A percentile compares a stretch with the other conserved stretches of the same genome.
Conservation (phyloP, 2,113 vertebrate species). For the Neolamprologus kungweensis region DNA sequence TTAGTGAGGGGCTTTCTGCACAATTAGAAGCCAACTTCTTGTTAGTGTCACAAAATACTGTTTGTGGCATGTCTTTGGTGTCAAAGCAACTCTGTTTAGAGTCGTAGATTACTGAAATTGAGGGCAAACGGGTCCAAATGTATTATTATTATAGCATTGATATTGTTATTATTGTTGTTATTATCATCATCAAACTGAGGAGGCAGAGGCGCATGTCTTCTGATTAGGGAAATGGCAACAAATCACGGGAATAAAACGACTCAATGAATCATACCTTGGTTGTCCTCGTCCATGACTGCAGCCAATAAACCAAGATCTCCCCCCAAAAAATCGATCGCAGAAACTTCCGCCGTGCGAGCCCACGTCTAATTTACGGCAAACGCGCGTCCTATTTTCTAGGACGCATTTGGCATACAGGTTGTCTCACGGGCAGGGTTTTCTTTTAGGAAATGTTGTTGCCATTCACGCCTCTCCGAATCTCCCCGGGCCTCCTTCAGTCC, state of each 20-base stretch:
- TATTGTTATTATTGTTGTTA: not conserved
- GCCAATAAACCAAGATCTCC: not conserved
- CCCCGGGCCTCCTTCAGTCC: not conserved
- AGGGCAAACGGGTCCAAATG: not conserved
- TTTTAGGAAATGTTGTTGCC: slow-evolving; percentile 12
- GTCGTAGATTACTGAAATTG: not conserved
- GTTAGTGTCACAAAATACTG: not conserved
- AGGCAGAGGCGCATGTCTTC: not conserved
- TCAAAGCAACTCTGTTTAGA: not conserved
- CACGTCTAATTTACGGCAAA: slow-evolving; percentile 1
- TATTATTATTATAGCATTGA: not conserved
- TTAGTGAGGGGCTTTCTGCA: not conserved
- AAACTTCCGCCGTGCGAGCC: slow-evolving; percentile 40
- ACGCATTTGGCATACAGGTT: slow-evolving; percentile 42
- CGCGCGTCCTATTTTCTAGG: slow-evolving; percentile 23
- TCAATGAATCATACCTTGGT: slow-evolving; percentile 61
- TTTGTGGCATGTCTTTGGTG: not conserved
- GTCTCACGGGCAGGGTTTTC: slow-evolving; percentile 26
- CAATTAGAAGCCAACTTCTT: not conserved
- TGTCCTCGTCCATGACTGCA: slow-evolving; percentile 68
- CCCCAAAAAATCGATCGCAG: not conserved
- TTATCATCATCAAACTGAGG: not conserved
- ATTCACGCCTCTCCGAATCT: slow-evolving; percentile 13
- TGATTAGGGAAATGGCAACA: not conserved
- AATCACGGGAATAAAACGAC: not conserved